A percentile compares a stretch with the other conserved stretches of the same genome.
Evolutionary conservation across 2,113 vertebrate genomes (phyloP).

Genomic region (Nycticryphes semicollaris): DNA sequence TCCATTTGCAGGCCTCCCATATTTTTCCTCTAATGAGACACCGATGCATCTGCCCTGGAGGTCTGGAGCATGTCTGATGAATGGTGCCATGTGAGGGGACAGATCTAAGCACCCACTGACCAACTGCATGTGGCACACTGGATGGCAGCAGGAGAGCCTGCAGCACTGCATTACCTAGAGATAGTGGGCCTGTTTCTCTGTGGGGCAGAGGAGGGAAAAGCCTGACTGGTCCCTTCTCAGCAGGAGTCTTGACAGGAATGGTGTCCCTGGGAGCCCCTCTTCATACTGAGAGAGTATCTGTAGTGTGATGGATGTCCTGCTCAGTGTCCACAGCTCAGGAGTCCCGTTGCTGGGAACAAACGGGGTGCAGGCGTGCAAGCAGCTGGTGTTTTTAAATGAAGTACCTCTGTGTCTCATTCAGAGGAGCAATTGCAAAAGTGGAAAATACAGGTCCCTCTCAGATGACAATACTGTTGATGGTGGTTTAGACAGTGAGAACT

Average conservation of each 20-base stretch:
- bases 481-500: neutral
- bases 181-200: rapidly evolving
- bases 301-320: neutral
- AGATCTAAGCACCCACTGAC: neutral
- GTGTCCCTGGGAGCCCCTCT: neutral
- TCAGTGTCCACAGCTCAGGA: neutral
- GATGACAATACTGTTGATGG: rapidly evolving
- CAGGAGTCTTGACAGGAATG: neutral
- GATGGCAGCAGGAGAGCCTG: too few species aligned
- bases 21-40: neutral
- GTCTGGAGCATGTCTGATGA: neutral
- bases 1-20: neutral
- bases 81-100: neutral
- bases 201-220: neutral
- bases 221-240: neutral
- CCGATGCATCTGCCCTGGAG: neutral
- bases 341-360: neutral
- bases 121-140: neutral
- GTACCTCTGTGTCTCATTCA: neutral
- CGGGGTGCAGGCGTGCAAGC: neutral
- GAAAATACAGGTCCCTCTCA: neutral
- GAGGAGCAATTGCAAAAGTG: neutral
- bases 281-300: neutral
- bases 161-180: neutral
- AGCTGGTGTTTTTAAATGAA: neutral